These are phyloP conservation scores for Adelges cooleyi DNA, from an alignment of 1,140 invertebrate species.

Conservation along the genomic window DNA sequence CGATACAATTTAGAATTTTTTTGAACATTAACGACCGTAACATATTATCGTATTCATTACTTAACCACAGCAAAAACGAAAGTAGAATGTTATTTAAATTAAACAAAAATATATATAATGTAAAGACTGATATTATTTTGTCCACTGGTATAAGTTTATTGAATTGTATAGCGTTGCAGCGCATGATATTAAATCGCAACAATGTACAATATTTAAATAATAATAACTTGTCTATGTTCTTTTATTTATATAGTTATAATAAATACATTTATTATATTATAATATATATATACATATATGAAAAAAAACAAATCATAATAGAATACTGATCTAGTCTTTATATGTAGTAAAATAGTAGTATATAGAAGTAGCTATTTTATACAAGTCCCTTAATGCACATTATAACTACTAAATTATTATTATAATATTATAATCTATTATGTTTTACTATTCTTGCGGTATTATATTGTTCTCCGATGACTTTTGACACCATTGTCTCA, in stretches of 20 bases:
- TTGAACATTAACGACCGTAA: no score
- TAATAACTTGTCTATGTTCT: no score
- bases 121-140: slow-evolving; percentile 25
- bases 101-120: slow-evolving; percentile 21
- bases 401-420: slow-evolving; percentile 2
- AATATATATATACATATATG: no score
- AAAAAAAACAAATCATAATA: slow-evolving; percentile 5
- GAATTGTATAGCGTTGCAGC: background rate
- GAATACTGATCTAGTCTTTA: slow-evolving; percentile 26
- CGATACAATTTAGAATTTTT: no score
- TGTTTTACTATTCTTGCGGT: background rate
- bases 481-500: background rate
- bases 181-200: background rate
- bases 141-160: slow-evolving; percentile 17
- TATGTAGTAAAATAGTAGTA: background rate
- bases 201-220: background rate
- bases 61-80: no score
- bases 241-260: no score
- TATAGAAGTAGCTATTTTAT: background rate
- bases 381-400: background rate
- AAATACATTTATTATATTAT: background rate
- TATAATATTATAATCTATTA: slow-evolving; percentile 9
- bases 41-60: no score
- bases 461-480: background rate
- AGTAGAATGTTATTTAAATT: background rate